Conservation (phyloP, 2,888 invertebrate genomes). For the Theristus sp. region DNA sequence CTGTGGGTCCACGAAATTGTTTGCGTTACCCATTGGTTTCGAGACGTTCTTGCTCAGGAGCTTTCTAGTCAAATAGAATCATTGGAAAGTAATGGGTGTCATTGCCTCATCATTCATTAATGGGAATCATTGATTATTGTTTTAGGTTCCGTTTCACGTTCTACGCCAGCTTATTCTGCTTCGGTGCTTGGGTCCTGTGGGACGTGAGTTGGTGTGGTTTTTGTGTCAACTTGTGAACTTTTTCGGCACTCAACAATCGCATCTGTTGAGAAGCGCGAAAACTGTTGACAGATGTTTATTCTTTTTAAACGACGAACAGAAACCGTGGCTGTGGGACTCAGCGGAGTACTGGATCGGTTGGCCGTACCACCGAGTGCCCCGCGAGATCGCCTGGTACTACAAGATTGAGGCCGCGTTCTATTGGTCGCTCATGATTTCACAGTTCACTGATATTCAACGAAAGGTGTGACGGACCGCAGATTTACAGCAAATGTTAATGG, state of each 20-base stretch:
- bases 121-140: neutral
- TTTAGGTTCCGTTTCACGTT: neutral
- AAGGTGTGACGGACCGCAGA: conserved; percentile 20
- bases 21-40: no score
- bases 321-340: neutral
- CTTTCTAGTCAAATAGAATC: no score
- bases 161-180: neutral
- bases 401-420: conserved; percentile 82
- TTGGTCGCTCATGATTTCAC: conserved; percentile 70
- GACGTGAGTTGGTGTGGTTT: neutral
- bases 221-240: neutral
- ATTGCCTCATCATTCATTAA: no score
- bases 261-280: neutral
- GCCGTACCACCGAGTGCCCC: neutral
- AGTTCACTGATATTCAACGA: conserved; percentile 76
- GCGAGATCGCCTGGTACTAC: conserved; percentile 38
- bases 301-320: neutral
- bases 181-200: neutral
- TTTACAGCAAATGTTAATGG: neutral
- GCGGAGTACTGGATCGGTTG: neutral
- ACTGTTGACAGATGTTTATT: neutral
- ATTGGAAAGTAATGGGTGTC: no score
- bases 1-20: no score
- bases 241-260: neutral
- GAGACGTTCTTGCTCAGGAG: no score